Conservation (phyloP, 2,113 vertebrate species). For the Trogon melanurus region DNA sequence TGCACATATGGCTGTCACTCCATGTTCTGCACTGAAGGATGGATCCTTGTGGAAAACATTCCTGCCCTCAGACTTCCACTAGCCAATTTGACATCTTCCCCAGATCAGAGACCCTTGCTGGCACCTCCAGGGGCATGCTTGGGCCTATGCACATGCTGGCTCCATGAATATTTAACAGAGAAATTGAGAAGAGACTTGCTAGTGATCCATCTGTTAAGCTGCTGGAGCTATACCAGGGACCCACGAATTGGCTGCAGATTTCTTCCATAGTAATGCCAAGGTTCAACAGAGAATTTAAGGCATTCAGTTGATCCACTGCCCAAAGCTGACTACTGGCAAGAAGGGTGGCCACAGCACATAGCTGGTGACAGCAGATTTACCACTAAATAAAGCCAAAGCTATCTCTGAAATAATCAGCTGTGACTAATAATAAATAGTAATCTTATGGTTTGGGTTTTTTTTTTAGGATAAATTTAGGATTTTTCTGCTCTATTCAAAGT, state of each 20-base stretch:
- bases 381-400: constrained; percentile 46
- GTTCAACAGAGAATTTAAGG: constrained; percentile 68
- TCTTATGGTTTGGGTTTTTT: background rate
- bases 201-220: constrained; percentile 77
- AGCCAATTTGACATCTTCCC: constrained; percentile 55
- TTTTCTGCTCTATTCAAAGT: constrained; percentile 5
- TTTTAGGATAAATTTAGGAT: constrained; percentile 17
- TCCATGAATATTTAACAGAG: constrained; percentile 78
- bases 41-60: constrained; percentile 62
- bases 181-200: constrained; percentile 70
- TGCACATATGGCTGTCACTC: constrained; percentile 60
- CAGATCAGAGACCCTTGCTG: constrained; percentile 50
- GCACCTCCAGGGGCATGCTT: constrained; percentile 58
- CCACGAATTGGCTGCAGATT: constrained; percentile 69
- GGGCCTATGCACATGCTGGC: constrained; percentile 65
- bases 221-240: constrained; percentile 71
- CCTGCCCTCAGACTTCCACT: constrained; percentile 50
- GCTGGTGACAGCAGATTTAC: constrained; percentile 31
- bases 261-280: constrained; percentile 63
- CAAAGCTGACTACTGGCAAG: constrained; percentile 21
- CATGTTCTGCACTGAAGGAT: constrained; percentile 49
- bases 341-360: background rate
- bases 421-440: constrained; percentile 34
- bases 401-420: constrained; percentile 37
- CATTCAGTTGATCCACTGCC: constrained; percentile 64